Evolutionary conservation across 2,113 vertebrate genomes (phyloP), one percentile per base, ranked within the genome.

Genomic region (Hucho hucho): DNA sequence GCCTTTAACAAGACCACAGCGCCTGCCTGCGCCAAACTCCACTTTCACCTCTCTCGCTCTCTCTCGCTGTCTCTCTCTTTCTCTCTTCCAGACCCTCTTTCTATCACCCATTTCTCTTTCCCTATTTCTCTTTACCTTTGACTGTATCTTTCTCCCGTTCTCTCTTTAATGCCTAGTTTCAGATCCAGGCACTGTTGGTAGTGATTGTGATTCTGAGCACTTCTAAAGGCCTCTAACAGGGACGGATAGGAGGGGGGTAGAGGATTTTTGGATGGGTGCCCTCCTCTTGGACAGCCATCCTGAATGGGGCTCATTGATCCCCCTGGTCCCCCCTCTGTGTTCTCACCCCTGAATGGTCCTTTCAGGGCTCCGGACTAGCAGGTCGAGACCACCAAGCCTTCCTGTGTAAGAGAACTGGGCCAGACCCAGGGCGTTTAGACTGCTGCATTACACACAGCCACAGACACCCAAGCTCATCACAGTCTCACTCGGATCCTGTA

Each of bases 271-370:
- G 89, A 89, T 78, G 67, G 74, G 75, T 82, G 85, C 86, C 88
- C 74, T 86, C 83, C 77, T 88, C 88, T 87, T 85, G 64, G 86
- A 86, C 86, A 75, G 78, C 81, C 87, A 79, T 69, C 77, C 86
- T 91, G 88, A 92, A 93, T 87, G 83, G 89, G 84, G 80, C 77
- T 90, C 89, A 92, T 89, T 93, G 90, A 92, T 68, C 83, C 79
- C 81, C 59, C 84, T 53, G 14, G 49, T 18, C 87, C 83, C 6
- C 37, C 73, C 32, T 46, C 64, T 43, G 83, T 86, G 89, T 92
- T 92, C 90, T 93, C 83, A 86, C 81, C 79, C 75, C 84, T 92
- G 90, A 93, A 93, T 90, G 90, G 87, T 78, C 76, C 88, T 91
- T 92, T 92, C 84, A 92, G 86, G 78, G 75, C 83, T 90, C 70